Percentiles rank a stretch among this genome's conserved stretches.
Conservation (phyloP, 2,113 vertebrate genomes). For the Ivindomyrus marchei region DNA sequence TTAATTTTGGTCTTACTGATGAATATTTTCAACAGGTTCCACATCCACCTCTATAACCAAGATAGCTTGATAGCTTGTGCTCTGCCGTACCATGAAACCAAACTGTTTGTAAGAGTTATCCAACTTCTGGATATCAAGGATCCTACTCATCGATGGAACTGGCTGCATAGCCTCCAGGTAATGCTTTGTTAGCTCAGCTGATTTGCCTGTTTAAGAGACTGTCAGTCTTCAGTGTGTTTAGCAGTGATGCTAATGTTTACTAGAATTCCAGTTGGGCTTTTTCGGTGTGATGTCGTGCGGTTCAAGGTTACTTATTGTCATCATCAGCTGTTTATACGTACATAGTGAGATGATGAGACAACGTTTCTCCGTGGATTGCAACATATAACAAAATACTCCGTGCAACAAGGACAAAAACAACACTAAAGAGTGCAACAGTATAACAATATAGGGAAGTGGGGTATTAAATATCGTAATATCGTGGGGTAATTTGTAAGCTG, state of each 20-base stretch:
- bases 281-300: neutral
- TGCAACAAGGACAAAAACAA: too few relatives aligned
- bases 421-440: too few relatives aligned
- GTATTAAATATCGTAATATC: too few relatives aligned
- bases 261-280: neutral
- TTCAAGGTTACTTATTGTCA: too few relatives aligned
- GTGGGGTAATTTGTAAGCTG: neutral
- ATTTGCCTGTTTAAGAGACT: neutral
- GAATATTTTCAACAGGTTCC: conserved; percentile 67
- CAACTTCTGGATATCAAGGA: conserved; percentile 79
- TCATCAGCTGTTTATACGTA: too few relatives aligned
- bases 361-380: too few relatives aligned
- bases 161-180: conserved; percentile 85
- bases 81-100: conserved; percentile 88
- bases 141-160: conserved; percentile 80
- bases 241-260: neutral
- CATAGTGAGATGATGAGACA: too few relatives aligned
- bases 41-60: conserved; percentile 85
- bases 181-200: neutral
- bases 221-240: neutral
- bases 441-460: too few relatives aligned
- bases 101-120: conserved; percentile 82
- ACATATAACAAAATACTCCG: too few relatives aligned
- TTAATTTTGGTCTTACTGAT: neutral
- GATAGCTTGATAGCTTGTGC: conserved; percentile 82